A percentile compares a stretch with the other conserved stretches of the same genome.
Conservation (phyloP, 1,140 invertebrate genomes). For the Drosophila ogumai region DNA sequence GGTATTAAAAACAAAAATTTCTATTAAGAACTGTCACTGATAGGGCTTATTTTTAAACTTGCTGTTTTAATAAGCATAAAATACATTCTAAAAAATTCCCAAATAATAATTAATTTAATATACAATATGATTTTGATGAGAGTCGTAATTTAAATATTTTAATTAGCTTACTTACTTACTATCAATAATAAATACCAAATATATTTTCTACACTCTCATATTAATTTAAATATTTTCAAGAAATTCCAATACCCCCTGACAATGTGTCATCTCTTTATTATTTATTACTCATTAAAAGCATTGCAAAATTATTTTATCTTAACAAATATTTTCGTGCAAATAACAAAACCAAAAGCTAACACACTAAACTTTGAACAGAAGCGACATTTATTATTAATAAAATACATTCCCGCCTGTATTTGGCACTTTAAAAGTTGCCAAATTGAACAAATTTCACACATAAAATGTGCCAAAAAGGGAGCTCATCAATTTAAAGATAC, state of each 20-base stretch:
- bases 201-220: no score
- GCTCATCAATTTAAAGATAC: no score
- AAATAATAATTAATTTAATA: no score
- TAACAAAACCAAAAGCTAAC: not conserved
- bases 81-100: no score
- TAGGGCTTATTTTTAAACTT: no score
- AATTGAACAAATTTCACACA: not conserved
- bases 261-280: not conserved
- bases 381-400: constrained; percentile 7
- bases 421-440: not conserved
- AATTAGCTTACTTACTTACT: no score
- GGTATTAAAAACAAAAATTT: not conserved
- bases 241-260: no score
- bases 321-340: not conserved
- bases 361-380: not conserved
- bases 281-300: not conserved
- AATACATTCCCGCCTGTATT: not conserved
- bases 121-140: no score
- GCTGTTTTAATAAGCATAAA: no score
- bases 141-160: no score
- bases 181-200: not conserved
- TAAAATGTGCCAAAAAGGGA: not conserved
- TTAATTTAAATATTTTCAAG: no score
- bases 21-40: no score
- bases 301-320: not conserved